Conservation (phyloP, 1,140 invertebrate species). For the Holotrichia oblita region DNA sequence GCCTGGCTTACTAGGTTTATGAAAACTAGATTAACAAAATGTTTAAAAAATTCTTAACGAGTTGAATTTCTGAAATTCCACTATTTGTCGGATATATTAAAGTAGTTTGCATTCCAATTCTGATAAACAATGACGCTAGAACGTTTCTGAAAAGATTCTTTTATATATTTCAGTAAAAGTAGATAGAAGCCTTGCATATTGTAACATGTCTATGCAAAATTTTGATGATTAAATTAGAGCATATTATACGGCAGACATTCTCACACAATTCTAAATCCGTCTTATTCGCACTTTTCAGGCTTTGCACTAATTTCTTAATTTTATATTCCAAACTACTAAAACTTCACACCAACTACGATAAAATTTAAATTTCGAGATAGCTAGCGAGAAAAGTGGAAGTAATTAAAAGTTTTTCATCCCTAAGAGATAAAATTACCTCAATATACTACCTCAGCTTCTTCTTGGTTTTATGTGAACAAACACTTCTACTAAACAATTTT, state of each 20-base stretch:
- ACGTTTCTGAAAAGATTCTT: too few species aligned
- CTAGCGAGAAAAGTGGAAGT: neutral
- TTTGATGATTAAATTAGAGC: too few species aligned
- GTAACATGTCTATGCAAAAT: too few species aligned
- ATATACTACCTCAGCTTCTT: neutral
- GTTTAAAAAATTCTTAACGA: too few species aligned
- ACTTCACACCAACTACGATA: neutral
- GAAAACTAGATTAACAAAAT: too few species aligned
- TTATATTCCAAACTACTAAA: neutral
- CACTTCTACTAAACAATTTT: neutral
- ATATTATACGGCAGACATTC: neutral
- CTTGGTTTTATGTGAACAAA: neutral
- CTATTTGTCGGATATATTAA: too few species aligned
- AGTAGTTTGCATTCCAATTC: too few species aligned
- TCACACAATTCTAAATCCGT: neutral
- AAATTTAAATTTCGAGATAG: neutral
- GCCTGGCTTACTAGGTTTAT: too few species aligned
- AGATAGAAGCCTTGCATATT: too few species aligned
- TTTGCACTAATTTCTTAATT: constrained; percentile 26
- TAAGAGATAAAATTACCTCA: neutral
- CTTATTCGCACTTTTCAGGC: constrained; percentile 7
- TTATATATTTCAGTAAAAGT: too few species aligned
- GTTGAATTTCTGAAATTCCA: too few species aligned
- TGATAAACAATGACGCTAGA: too few species aligned
- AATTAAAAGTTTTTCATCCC: constrained; percentile 12